Percentiles rank a stretch among this genome's conserved stretches.
Evolutionary conservation across 2,797 vertebrate species (phyloP).

Genomic region (Syndactyla subalaris): DNA sequence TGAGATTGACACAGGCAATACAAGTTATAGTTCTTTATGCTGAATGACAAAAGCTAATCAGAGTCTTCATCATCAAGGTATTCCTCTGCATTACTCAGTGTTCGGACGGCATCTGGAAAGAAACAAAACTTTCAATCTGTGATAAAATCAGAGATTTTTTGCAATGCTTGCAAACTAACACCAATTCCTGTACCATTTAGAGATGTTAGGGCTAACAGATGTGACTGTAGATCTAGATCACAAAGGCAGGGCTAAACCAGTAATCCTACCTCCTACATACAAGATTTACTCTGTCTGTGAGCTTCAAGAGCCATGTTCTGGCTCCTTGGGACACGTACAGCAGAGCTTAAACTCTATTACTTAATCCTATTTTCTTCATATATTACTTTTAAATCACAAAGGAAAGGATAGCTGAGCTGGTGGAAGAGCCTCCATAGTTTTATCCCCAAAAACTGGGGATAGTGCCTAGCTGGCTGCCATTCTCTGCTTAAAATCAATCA

Average conservation of each 20-base stretch:
- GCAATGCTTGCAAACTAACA: not conserved
- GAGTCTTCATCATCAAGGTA: conserved; percentile 98
- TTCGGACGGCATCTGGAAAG: conserved; percentile 81
- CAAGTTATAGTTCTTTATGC: conserved; percentile 42
- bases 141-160: not conserved
- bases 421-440: not conserved
- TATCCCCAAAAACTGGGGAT: not conserved
- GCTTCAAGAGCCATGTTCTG: not conserved
- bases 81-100: conserved; percentile 94
- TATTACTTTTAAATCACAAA: not conserved
- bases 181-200: not conserved
- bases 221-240: not conserved
- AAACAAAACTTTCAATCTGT: conserved; percentile 5
- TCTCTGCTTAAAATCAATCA: not conserved
- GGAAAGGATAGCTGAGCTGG: not conserved
- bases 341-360: not conserved
- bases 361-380: not conserved
- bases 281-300: not conserved
- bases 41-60: conserved; percentile 79
- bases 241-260: not conserved
- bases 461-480: not conserved
- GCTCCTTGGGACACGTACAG: not conserved
- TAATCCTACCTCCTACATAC: not conserved
- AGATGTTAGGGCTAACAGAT: not conserved
- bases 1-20: conserved; percentile 61